These are phyloP conservation scores for Ammodytes dubius DNA, from an alignment of 2,113 vertebrate genomes.

Conservation along the genomic window DNA sequence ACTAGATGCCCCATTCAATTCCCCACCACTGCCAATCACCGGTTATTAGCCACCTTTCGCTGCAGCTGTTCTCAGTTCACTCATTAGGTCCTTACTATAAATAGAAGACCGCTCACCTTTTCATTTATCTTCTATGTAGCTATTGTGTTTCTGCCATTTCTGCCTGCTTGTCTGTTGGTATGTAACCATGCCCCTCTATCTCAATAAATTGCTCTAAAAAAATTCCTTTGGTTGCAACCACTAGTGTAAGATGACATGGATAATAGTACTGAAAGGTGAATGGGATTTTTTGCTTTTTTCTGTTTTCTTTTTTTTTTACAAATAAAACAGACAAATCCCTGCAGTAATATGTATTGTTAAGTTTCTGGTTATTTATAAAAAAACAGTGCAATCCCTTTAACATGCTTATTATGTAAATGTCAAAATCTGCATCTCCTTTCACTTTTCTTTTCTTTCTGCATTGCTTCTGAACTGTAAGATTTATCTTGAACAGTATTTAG, in stretches of 20 bases:
- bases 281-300: too few species aligned
- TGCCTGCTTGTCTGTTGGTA: background rate
- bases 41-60: too few species aligned
- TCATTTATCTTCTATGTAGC: too few species aligned
- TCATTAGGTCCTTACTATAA: background rate
- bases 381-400: background rate
- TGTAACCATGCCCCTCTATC: background rate
- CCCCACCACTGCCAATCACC: too few species aligned
- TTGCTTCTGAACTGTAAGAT: constrained; percentile 40
- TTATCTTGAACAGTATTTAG: constrained; percentile 49
- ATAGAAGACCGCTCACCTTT: constrained; percentile 1
- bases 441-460: background rate
- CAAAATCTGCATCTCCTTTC: constrained; percentile 2
- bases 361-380: background rate
- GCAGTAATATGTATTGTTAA: too few species aligned
- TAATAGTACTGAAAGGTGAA: background rate
- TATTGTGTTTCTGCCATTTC: background rate
- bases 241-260: background rate
- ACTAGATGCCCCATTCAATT: background rate
- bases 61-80: background rate
- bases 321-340: background rate
- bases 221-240: background rate
- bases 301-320: too few species aligned
- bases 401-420: background rate
- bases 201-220: background rate